These are phyloP conservation scores for Melopsittacus undulatus DNA, from an alignment of 2,797 vertebrate genomes.

Conservation along the genomic window DNA sequence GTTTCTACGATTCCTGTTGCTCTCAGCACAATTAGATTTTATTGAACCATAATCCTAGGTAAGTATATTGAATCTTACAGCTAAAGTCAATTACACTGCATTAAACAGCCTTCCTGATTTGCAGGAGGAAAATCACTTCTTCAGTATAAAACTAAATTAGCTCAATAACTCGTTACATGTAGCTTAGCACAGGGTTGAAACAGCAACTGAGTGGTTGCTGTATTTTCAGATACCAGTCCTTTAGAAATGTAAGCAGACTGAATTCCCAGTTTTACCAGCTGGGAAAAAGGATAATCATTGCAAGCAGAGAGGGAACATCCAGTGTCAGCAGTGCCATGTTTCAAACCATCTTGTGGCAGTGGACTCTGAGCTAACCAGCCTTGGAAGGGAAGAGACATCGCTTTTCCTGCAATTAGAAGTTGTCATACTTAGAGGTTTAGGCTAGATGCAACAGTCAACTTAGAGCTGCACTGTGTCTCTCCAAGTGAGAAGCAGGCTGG, in stretches of 20 bases:
- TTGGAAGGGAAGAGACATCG: fast-evolving
- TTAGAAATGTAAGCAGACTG: background rate
- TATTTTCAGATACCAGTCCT: background rate
- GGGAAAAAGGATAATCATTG: background rate
- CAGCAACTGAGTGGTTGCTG: background rate
- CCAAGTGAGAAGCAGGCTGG: background rate
- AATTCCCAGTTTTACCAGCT: background rate
- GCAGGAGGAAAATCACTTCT: conserved; percentile 17
- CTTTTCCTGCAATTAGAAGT: background rate
- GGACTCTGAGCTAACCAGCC: background rate
- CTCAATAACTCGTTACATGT: conserved; percentile 18
- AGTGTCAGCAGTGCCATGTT: background rate
- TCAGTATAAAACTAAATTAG: conserved; percentile 2
- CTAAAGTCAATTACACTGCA: conserved; percentile 9
- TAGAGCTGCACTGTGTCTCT: background rate
- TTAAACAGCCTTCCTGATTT: conserved; percentile 29
- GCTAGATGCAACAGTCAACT: background rate
- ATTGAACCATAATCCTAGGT: conserved; percentile 49
- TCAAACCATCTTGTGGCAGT: background rate
- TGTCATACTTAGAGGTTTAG: background rate
- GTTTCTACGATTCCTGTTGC: conserved; percentile 18
- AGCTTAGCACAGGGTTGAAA: background rate
- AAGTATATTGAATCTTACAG: conserved; percentile 50
- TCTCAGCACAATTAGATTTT: conserved; percentile 34
- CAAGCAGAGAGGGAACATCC: background rate